A percentile compares a stretch with the other conserved stretches of the same genome.
Conservation (phyloP, 2,888 invertebrate species). For the Stratiomys singularior region DNA sequence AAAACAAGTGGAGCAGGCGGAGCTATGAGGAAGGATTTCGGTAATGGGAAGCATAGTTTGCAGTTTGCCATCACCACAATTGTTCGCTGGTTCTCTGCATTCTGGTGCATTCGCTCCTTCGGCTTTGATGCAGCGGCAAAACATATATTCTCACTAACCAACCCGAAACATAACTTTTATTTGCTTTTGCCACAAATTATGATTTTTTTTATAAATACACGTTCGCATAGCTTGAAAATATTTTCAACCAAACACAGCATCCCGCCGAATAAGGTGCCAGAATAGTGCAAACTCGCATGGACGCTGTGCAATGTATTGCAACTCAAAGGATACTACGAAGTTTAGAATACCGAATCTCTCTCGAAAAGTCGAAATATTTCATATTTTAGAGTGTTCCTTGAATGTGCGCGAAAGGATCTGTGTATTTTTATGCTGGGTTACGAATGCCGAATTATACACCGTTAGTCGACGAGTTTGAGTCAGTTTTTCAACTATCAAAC, state of each 20-base stretch:
- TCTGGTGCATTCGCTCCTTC: neutral
- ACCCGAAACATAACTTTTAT: neutral
- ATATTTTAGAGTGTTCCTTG: too few relatives aligned
- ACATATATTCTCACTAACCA: neutral
- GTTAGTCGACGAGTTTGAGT: too few relatives aligned
- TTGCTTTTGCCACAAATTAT: constrained; percentile 5
- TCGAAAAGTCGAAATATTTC: too few relatives aligned
- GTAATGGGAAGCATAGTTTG: neutral
- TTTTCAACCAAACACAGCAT: neutral
- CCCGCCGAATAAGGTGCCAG: too few relatives aligned
- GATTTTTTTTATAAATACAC: constrained; percentile 3
- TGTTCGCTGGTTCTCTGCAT: neutral
- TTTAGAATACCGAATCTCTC: too few relatives aligned
- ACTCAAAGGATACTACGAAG: too few relatives aligned
- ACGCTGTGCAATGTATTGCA: too few relatives aligned
- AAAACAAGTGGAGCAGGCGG: neutral
- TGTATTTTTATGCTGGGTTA: too few relatives aligned
- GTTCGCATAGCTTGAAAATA: neutral
- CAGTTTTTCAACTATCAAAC: too few relatives aligned
- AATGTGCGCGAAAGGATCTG: too few relatives aligned
- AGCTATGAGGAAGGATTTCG: neutral
- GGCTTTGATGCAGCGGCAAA: neutral
- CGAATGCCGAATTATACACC: too few relatives aligned
- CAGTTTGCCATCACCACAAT: neutral
- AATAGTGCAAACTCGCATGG: too few relatives aligned